These are phyloP conservation scores for Pipistrellus pipistrellus DNA, from an alignment of 2,797 vertebrate species.

Conservation along the genomic window DNA sequence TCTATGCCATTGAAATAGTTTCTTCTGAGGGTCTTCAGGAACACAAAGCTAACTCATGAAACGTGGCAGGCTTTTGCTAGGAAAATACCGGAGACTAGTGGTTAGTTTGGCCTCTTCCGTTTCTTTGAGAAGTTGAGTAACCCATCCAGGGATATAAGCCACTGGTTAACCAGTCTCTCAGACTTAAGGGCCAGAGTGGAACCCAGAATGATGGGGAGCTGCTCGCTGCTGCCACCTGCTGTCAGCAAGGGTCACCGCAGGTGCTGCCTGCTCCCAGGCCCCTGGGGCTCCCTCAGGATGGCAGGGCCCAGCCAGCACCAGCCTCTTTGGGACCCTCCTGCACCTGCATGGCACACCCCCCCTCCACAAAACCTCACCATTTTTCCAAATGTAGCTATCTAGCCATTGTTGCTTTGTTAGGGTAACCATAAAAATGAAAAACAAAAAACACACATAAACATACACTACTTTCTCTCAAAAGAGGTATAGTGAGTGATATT, in stretches of 20 bases:
- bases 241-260: background rate
- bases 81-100: too few species aligned
- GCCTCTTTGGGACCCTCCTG: too few species aligned
- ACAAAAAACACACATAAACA: background rate
- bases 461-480: background rate
- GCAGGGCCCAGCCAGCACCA: too few species aligned
- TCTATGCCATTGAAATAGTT: background rate
- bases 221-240: background rate
- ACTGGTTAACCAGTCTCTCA: background rate
- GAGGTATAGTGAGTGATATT: background rate
- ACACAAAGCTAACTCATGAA: background rate
- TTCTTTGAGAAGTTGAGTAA: background rate
- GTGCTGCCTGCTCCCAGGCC: too few species aligned
- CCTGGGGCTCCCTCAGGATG: background rate
- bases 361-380: too few species aligned
- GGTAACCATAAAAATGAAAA: background rate
- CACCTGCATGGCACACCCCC: too few species aligned
- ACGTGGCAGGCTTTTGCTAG: background rate
- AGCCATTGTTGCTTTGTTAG: background rate
- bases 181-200: background rate
- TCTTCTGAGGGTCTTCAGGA: too few species aligned
- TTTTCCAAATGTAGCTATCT: background rate
- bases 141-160: background rate
- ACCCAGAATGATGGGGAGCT: fast-evolving
- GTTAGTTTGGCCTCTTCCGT: background rate